These are phyloP conservation scores for Tolypeutes matacus DNA, from an alignment of 2,797 vertebrate species.

Conservation along the genomic window DNA sequence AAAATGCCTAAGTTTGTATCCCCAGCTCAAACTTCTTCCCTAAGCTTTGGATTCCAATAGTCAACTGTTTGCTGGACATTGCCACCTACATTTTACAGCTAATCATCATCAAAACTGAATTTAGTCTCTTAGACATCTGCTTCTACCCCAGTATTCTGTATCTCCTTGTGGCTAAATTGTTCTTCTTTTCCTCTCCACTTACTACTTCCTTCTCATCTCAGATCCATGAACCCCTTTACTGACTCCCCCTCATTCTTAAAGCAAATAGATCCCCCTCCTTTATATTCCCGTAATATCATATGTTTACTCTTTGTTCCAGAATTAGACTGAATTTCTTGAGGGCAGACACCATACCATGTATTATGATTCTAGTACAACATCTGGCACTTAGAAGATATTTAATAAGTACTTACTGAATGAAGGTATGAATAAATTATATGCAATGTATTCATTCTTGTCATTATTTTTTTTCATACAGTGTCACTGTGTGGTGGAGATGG, in stretches of 20 bases:
- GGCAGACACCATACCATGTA: neutral
- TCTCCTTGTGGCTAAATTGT: neutral
- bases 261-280: neutral
- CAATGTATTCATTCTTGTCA: neutral
- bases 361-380: neutral
- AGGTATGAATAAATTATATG: neutral
- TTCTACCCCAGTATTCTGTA: neutral
- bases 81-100: neutral
- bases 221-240: neutral
- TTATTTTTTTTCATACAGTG: neutral
- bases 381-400: neutral
- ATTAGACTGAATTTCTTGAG: neutral
- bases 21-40: neutral
- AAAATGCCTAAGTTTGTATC: neutral
- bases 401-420: neutral
- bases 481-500: neutral
- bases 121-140: neutral
- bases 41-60: constrained; percentile 3
- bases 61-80: neutral
- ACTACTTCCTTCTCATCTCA: neutral
- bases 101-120: neutral
- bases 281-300: neutral
- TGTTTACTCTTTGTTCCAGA: neutral
- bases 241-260: neutral
- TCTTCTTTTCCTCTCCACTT: neutral